These are phyloP conservation scores for Tetraneura akinire DNA, from an alignment of 1,140 invertebrate genomes.

Conservation along the genomic window DNA sequence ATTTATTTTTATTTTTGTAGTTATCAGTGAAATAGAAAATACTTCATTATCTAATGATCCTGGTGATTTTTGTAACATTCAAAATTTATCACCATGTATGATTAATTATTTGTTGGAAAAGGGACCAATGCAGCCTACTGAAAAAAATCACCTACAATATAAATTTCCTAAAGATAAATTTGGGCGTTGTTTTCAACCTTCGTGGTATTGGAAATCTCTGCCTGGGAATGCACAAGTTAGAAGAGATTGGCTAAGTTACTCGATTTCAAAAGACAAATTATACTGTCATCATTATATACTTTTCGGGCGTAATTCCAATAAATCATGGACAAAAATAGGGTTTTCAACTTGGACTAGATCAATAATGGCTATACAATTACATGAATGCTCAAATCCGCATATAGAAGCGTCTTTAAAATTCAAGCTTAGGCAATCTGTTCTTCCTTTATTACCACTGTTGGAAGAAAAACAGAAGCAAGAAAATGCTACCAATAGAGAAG, in stretches of 20 bases:
- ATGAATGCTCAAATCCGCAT: not conserved
- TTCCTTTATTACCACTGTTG: not conserved
- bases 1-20: too few species aligned
- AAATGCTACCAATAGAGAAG: not conserved
- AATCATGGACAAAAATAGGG: not conserved
- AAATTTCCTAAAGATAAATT: not conserved
- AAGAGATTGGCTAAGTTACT: not conserved
- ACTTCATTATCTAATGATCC: too few species aligned
- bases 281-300: not conserved
- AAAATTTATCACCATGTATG: too few species aligned
- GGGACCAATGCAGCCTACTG: too few species aligned
- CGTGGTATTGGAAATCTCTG: not conserved
- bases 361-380: not conserved
- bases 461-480: not conserved
- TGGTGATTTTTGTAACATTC: too few species aligned
- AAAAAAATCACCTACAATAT: not conserved
- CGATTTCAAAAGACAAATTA: not conserved
- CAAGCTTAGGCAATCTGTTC: not conserved
- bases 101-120: too few species aligned
- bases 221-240: not conserved
- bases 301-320: not conserved
- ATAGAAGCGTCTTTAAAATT: not conserved
- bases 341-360: not conserved
- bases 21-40: too few species aligned
- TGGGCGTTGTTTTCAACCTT: not conserved